These are phyloP conservation scores for Colossoma macropomum DNA, from an alignment of 2,113 vertebrate species.

Conservation along the genomic window DNA sequence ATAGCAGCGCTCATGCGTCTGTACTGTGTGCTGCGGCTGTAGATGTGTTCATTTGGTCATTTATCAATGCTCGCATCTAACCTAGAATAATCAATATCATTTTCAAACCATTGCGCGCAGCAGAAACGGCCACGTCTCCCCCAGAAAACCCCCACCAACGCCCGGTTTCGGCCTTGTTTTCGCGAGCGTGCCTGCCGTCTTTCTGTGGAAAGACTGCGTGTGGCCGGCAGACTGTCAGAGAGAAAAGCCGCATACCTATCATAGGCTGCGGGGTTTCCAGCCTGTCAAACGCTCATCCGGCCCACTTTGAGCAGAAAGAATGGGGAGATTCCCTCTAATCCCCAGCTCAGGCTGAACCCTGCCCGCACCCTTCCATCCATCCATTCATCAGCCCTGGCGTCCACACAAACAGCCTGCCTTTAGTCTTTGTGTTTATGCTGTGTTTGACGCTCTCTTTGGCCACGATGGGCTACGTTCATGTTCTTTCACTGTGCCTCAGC, in stretches of 20 bases:
- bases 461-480: not conserved
- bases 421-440: not conserved
- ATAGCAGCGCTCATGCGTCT: not conserved
- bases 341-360: slow-evolving; percentile 7
- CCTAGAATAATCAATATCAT: slow-evolving; percentile 39
- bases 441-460: not conserved
- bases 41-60: slow-evolving; percentile 11
- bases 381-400: slow-evolving; percentile 16
- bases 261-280: slow-evolving; percentile 18
- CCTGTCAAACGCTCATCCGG: slow-evolving; percentile 27
- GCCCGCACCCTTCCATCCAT: not conserved
- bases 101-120: slow-evolving; percentile 5
- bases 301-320: slow-evolving; percentile 8
- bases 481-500: not conserved
- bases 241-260: slow-evolving; percentile 19
- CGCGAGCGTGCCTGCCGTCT: not conserved
- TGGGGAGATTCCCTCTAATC: slow-evolving; percentile 36
- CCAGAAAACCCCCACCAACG: not conserved
- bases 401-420: slow-evolving; percentile 18
- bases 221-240: not conserved
- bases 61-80: slow-evolving; percentile 21
- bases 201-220: not conserved
- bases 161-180: not conserved
- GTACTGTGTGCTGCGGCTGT: not conserved
- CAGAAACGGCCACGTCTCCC: not conserved